These are phyloP conservation scores for Baryphthengus martii DNA, from an alignment of 2,113 vertebrate species.

Conservation along the genomic window DNA sequence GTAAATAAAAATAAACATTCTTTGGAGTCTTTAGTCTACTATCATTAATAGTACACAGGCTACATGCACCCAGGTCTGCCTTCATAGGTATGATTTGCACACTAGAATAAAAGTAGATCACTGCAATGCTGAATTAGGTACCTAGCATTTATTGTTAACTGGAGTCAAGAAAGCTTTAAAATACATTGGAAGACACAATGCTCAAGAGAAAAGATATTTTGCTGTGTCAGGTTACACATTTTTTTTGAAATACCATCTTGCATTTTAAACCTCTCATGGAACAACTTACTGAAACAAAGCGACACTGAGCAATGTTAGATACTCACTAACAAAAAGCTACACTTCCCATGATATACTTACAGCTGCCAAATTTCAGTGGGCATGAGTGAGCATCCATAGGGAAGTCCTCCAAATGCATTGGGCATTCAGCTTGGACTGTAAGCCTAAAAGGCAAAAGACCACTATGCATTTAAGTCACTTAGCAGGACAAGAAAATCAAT, in stretches of 20 bases:
- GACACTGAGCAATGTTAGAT: background rate
- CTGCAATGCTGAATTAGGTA: background rate
- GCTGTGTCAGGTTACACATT: background rate
- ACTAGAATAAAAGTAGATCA: background rate
- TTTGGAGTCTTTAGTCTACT: background rate
- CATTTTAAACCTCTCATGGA: background rate
- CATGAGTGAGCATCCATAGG: constrained; percentile 99
- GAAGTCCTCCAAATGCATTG: constrained; percentile 99
- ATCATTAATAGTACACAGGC: background rate
- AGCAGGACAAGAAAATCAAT: constrained; percentile 52
- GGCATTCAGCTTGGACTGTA: constrained; percentile 98
- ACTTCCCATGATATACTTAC: constrained; percentile 81
- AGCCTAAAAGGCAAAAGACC: constrained; percentile 82
- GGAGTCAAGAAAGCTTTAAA: background rate
- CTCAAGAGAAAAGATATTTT: background rate
- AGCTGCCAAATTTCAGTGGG: constrained; percentile 98
- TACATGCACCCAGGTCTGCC: background rate
- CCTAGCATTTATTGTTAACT: background rate
- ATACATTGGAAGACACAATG: background rate
- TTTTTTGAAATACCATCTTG: background rate
- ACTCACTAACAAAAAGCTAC: background rate
- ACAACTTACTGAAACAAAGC: background rate
- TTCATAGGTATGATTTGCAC: background rate
- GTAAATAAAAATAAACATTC: background rate
- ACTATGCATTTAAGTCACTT: constrained; percentile 41